Evolutionary conservation across 2,888 invertebrate genomes (phyloP).

Genomic region (Adela reaumurella): DNA sequence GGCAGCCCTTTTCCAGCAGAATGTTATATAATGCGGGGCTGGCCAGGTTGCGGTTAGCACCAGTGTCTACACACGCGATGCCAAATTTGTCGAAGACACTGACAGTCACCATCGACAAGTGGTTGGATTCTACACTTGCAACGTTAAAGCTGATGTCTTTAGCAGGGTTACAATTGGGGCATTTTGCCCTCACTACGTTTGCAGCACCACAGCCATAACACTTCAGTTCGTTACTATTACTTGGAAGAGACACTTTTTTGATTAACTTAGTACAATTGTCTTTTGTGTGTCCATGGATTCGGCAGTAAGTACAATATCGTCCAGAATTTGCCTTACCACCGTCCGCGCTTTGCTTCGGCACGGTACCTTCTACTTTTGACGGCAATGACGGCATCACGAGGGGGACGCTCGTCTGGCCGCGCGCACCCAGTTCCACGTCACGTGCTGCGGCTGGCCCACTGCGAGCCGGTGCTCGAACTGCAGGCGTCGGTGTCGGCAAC

Average conservation of each 20-base stretch:
- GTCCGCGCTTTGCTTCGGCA: neutral
- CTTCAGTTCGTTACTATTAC: too few species aligned
- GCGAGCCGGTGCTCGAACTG: neutral
- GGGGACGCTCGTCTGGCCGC: neutral
- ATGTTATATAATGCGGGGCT: too few species aligned
- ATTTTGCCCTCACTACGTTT: neutral
- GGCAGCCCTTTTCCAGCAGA: too few species aligned
- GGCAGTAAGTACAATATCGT: constrained; percentile 5
- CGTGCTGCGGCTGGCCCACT: neutral
- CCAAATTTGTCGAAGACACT: too few species aligned
- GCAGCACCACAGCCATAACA: neutral
- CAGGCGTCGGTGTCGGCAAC: neutral
- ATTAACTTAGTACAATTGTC: constrained; percentile 4
- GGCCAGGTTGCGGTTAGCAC: too few species aligned
- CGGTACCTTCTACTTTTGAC: neutral
- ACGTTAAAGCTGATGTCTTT: constrained; percentile 12
- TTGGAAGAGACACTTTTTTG: too few species aligned
- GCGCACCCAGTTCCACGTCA: neutral
- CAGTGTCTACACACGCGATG: too few species aligned
- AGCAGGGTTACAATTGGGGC: constrained; percentile 10
- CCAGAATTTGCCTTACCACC: neutral
- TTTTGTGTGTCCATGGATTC: constrained; percentile 3
- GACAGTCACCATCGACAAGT: too few species aligned
- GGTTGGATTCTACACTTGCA: constrained; percentile 5
- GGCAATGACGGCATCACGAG: neutral